phyloP scores from a whole-genome alignment of 2,113 vertebrate species.

The Callaeas wilsoni region DNA sequence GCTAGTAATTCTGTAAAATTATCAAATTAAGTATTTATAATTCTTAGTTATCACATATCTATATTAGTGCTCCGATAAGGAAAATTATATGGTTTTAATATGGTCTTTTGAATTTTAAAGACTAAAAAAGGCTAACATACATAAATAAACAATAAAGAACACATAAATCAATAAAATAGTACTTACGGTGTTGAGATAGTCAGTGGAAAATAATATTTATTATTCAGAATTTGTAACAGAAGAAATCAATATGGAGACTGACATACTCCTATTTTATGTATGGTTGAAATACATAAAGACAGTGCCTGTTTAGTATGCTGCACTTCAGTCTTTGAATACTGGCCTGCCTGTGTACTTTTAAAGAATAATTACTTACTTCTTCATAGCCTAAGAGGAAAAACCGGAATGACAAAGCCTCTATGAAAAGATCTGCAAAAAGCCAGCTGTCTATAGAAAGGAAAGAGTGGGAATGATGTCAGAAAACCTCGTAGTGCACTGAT shows the following conservation, averaged over 20 bases:
- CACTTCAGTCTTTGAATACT: background rate
- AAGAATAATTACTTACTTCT: background rate
- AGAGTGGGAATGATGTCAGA: background rate
- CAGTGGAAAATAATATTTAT: background rate
- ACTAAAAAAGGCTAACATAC: background rate
- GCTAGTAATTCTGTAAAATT: background rate
- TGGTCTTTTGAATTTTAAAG: background rate
- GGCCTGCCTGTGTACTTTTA: background rate
- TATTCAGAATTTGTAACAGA: background rate
- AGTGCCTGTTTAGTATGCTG: background rate
- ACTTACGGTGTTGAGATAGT: background rate
- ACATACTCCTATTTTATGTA: background rate
- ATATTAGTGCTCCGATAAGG: background rate
- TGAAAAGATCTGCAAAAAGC: background rate
- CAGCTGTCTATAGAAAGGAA: background rate
- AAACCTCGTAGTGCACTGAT: background rate
- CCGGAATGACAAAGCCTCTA: background rate
- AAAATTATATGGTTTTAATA: background rate
- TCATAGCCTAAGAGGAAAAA: background rate
- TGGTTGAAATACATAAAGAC: background rate
- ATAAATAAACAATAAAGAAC: background rate
- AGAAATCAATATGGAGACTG: background rate
- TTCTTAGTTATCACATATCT: background rate
- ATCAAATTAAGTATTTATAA: background rate
- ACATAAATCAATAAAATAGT: background rate